Evolutionary conservation across 2,113 vertebrate genomes (phyloP).

Genomic region (Cheilinus undulatus): DNA sequence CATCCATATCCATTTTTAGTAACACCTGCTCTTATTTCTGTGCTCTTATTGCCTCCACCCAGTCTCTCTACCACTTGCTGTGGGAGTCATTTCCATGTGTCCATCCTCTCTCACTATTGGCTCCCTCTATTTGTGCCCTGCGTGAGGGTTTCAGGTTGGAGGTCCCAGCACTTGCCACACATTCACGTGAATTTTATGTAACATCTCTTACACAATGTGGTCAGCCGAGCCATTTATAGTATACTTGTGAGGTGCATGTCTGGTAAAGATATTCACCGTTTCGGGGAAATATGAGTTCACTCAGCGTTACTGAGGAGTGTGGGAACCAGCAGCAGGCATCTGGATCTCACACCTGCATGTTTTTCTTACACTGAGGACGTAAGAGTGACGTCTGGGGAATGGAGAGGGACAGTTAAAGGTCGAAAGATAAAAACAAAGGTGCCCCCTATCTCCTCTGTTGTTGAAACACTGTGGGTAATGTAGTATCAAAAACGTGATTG

Average conservation of each 20-base stretch:
- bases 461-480: slow-evolving; percentile 27
- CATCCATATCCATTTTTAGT: not conserved
- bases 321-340: slow-evolving; percentile 51
- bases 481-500: not conserved
- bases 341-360: slow-evolving; percentile 38
- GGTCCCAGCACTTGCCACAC: not conserved
- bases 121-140: not conserved
- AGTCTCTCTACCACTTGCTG: slow-evolving; percentile 1
- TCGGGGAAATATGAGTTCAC: slow-evolving; percentile 48
- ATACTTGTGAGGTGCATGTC: not conserved
- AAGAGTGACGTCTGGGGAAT: slow-evolving; percentile 39
- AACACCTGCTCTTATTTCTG: not conserved
- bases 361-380: slow-evolving; percentile 28
- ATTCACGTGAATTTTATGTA: slow-evolving; percentile 52
- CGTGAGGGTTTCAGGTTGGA: slow-evolving; percentile 5
- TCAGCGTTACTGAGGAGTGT: slow-evolving; percentile 25
- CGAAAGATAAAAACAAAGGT: slow-evolving; percentile 46
- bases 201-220: slow-evolving; percentile 57
- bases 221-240: slow-evolving; percentile 20
- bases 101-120: slow-evolving; percentile 9
- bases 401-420: slow-evolving; percentile 38
- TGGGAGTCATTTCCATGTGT: not conserved
- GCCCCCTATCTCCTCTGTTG: slow-evolving; percentile 17
- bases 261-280: slow-evolving; percentile 31
- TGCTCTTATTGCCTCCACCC: not conserved